Evolutionary conservation across 2,797 vertebrate species (phyloP).

Genomic region (Sebastes goodei): DNA sequence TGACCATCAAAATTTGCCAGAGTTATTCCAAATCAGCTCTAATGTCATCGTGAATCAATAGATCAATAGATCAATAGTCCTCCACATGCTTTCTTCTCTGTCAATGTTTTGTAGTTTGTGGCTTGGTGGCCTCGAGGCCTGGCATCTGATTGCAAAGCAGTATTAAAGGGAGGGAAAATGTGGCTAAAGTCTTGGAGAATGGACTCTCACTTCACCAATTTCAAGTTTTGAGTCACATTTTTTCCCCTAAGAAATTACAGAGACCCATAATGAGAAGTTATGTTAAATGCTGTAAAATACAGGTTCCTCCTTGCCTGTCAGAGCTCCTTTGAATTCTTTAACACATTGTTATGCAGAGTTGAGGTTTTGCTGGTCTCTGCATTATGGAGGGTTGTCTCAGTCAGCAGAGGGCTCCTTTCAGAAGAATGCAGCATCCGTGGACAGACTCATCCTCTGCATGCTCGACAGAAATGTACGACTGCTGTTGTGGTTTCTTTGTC

Average conservation of each 20-base stretch:
- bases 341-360: conserved; percentile 84
- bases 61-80: conserved; percentile 14
- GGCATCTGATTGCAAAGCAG: conserved; percentile 41
- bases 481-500: conserved; percentile 58
- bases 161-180: conserved; percentile 47
- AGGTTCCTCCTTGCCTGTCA: conserved; percentile 77
- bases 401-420: conserved; percentile 50
- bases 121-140: conserved; percentile 49
- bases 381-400: conserved; percentile 57
- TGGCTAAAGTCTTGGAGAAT: conserved; percentile 48
- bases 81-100: conserved; percentile 17
- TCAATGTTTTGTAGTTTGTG: conserved; percentile 39
- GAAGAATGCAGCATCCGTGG: conserved; percentile 42
- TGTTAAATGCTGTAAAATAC: conserved; percentile 85
- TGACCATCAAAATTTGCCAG: background rate
- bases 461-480: conserved; percentile 39
- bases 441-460: conserved; percentile 39
- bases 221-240: conserved; percentile 64
- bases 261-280: conserved; percentile 83
- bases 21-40: conserved; percentile 10
- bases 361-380: conserved; percentile 73
- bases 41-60: conserved; percentile 16
- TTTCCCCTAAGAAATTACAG: conserved; percentile 76
- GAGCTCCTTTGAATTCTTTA: conserved; percentile 73
- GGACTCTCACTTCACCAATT: conserved; percentile 64